A percentile compares a stretch with the other conserved stretches of the same genome.
Evolutionary conservation across 2,113 vertebrate genomes (phyloP).

Genomic region (Perccottus glenii): DNA sequence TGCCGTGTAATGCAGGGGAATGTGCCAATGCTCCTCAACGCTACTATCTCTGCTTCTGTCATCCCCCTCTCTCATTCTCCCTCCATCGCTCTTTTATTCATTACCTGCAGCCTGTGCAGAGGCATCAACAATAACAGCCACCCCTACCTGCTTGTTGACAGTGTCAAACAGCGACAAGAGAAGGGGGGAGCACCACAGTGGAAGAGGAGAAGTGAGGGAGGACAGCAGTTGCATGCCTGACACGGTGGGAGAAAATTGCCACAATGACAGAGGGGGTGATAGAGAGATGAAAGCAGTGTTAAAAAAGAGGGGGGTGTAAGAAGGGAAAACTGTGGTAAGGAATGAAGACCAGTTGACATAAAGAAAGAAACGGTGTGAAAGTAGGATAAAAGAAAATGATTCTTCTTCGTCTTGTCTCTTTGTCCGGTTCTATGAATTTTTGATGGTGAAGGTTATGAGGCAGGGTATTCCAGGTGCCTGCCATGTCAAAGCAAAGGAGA

Average conservation of each 20-base stretch:
- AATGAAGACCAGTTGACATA: slow-evolving; percentile 41
- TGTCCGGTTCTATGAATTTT: slow-evolving; percentile 73
- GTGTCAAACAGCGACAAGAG: slow-evolving; percentile 71
- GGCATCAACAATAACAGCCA: slow-evolving; percentile 74
- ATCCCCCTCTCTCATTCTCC: slow-evolving; percentile 46
- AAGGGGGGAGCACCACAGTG: slow-evolving; percentile 38
- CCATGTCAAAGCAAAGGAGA: slow-evolving; percentile 53
- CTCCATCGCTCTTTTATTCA: slow-evolving; percentile 72
- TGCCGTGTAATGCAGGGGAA: slow-evolving; percentile 67
- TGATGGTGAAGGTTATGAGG: slow-evolving; percentile 62
- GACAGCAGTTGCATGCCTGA: slow-evolving; percentile 57
- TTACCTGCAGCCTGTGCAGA: slow-evolving; percentile 69
- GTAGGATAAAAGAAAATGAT: slow-evolving; percentile 61
- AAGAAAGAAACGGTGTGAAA: slow-evolving; percentile 36
- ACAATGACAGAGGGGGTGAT: slow-evolving; percentile 69
- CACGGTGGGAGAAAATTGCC: slow-evolving; percentile 71
- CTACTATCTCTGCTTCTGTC: slow-evolving; percentile 59
- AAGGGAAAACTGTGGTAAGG: slow-evolving; percentile 37
- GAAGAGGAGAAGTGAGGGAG: slow-evolving; percentile 25
- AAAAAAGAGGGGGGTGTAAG: slow-evolving; percentile 20
- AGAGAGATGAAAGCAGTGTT: slow-evolving; percentile 63
- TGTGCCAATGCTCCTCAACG: slow-evolving; percentile 42
- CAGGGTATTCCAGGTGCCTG: slow-evolving; percentile 64
- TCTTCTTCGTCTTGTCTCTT: slow-evolving; percentile 44
- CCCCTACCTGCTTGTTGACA: slow-evolving; percentile 74